Conservation (phyloP, 2,888 invertebrate species). For the Morpho helenor region DNA sequence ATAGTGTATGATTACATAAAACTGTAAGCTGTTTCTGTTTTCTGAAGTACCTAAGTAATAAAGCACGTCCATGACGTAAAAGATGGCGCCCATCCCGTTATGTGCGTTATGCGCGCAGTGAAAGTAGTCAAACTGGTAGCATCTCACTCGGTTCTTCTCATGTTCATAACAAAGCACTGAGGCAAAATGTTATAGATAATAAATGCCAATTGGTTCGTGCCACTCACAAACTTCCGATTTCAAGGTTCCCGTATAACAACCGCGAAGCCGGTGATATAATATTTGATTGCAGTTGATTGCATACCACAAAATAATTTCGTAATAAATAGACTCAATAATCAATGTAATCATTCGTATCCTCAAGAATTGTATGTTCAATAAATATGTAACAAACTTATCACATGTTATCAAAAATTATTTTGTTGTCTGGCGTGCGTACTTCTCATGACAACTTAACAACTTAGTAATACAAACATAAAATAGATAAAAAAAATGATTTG, state of each 20-base stretch:
- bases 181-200: slow-evolving; percentile 12
- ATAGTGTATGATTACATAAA: no score
- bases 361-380: no score
- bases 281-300: slow-evolving; percentile 20
- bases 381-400: no score
- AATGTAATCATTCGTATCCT: no score
- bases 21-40: not conserved
- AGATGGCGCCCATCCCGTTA: slow-evolving; percentile 24
- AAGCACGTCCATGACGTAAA: slow-evolving; percentile 27
- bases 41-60: slow-evolving; percentile 2
- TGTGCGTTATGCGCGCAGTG: slow-evolving; percentile 47
- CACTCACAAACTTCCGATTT: slow-evolving; percentile 23
- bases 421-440: no score
- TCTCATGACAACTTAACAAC: no score
- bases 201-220: slow-evolving; percentile 14
- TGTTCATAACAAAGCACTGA: slow-evolving; percentile 17
- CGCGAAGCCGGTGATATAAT: slow-evolving; percentile 21
- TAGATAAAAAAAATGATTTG: no score
- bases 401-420: no score
- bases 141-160: slow-evolving; percentile 25
- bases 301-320: slow-evolving; percentile 8
- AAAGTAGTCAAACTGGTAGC: slow-evolving; percentile 42
- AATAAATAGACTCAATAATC: slow-evolving; percentile 1
- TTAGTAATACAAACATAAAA: no score
- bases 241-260: slow-evolving; percentile 9